Conservation (phyloP, 2,797 vertebrate species). For the Cuniculus paca region DNA sequence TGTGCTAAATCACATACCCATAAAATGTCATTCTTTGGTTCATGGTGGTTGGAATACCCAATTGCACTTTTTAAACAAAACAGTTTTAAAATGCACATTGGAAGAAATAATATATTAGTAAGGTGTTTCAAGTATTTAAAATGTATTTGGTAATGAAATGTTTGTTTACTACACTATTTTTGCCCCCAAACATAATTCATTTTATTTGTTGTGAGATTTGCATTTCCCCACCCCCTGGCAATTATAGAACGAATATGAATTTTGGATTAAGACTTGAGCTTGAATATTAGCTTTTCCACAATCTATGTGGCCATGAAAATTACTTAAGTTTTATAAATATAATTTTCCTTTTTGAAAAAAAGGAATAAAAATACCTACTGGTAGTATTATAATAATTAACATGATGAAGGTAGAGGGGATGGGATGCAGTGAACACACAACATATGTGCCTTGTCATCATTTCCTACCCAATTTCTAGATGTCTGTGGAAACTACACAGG, state of each 20-base stretch:
- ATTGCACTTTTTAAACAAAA: constrained; percentile 42
- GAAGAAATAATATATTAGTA: constrained; percentile 5
- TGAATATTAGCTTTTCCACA: constrained; percentile 19
- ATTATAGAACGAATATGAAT: constrained; percentile 53
- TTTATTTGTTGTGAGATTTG: constrained; percentile 1
- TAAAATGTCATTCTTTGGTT: constrained; percentile 43
- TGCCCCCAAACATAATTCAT: not conserved
- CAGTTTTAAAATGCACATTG: constrained; percentile 32
- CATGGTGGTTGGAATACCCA: constrained; percentile 33
- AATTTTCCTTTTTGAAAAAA: constrained; percentile 47
- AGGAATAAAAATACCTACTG: not conserved
- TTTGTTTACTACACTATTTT: constrained; percentile 35
- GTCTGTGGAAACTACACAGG: not conserved
- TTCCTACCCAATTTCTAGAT: constrained; percentile 32
- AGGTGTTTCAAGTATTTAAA: constrained; percentile 52
- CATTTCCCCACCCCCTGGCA: constrained; percentile 1
- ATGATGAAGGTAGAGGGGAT: not conserved
- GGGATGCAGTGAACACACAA: not conserved
- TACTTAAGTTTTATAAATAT: constrained; percentile 46
- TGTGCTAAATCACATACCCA: not conserved
- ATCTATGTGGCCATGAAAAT: not conserved
- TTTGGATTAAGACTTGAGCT: constrained; percentile 40
- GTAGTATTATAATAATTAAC: not conserved
- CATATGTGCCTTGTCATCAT: not conserved
- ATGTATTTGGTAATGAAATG: not conserved